phyloP scores from a whole-genome alignment of 2,888 invertebrate species.

The Chirona hameri region DNA sequence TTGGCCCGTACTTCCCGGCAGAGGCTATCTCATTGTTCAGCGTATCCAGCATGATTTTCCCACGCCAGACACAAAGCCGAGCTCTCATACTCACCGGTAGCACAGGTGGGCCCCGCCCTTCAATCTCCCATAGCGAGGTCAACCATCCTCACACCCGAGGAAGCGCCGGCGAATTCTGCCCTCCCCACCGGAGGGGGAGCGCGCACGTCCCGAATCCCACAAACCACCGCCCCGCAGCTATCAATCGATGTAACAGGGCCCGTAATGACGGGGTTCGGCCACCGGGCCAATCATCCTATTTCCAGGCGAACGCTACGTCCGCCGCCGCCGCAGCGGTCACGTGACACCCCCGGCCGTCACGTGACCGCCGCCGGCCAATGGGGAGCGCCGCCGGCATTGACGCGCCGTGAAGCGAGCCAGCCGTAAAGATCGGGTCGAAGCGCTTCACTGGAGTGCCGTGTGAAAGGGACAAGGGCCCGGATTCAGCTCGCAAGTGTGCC shows the following conservation, averaged over 20 bases:
- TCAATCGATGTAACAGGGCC: not conserved
- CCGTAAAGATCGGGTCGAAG: too few species aligned
- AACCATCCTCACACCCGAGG: not conserved
- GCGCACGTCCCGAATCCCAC: too few species aligned
- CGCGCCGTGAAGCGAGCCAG: too few species aligned
- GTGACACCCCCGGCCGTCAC: not conserved
- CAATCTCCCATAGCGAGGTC: not conserved
- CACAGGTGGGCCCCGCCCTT: too few species aligned
- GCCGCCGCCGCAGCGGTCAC: not conserved
- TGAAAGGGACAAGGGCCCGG: too few species aligned
- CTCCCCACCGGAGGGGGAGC: not conserved
- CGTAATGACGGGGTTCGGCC: not conserved
- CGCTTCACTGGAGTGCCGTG: too few species aligned
- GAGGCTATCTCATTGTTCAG: too few species aligned
- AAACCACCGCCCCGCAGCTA: not conserved
- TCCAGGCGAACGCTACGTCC: not conserved
- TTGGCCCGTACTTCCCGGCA: too few species aligned
- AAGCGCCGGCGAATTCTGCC: not conserved
- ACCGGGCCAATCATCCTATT: conserved; percentile 12
- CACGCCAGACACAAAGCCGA: too few species aligned
- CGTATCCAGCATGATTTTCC: too few species aligned
- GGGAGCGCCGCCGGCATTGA: not conserved
- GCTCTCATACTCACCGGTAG: too few species aligned
- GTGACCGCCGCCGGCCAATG: not conserved
- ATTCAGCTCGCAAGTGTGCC: too few species aligned